A percentile compares a stretch with the other conserved stretches of the same genome.
Conservation (phyloP, 2,797 vertebrate species). For the Amphiprion clarkii region DNA sequence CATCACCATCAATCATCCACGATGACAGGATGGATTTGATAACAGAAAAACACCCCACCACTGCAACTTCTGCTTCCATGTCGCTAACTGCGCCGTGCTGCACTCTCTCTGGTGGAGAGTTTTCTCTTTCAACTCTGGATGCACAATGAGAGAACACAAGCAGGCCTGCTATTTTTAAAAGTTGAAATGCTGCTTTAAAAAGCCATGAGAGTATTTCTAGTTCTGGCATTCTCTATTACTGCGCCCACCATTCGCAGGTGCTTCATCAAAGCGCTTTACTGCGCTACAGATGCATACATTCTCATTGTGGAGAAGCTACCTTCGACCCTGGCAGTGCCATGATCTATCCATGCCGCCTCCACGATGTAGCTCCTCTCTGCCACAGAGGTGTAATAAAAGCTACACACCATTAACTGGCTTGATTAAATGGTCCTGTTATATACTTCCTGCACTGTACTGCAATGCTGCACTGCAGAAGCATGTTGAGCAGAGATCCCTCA, state of each 20-base stretch:
- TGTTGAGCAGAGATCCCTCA: slow-evolving; percentile 62
- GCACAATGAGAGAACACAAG: slow-evolving; percentile 11
- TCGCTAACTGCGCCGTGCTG: background rate
- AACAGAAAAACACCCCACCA: slow-evolving; percentile 31
- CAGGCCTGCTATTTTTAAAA: slow-evolving; percentile 10
- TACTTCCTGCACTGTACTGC: slow-evolving; percentile 37
- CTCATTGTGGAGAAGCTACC: slow-evolving; percentile 10
- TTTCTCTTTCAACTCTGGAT: slow-evolving; percentile 21
- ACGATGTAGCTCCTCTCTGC: slow-evolving; percentile 23
- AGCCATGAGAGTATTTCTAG: slow-evolving; percentile 10
- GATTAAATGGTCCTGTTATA: slow-evolving; percentile 64
- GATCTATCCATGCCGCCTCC: slow-evolving; percentile 12
- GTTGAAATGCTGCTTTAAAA: slow-evolving; percentile 25
- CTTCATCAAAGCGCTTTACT: slow-evolving; percentile 3
- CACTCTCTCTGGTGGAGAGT: background rate
- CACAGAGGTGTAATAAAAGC: slow-evolving; percentile 65
- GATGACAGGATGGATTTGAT: slow-evolving; percentile 46
- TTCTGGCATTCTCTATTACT: background rate
- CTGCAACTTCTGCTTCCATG: slow-evolving; percentile 33
- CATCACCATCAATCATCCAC: slow-evolving; percentile 62
- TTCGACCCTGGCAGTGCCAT: slow-evolving; percentile 20
- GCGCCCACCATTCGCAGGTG: slow-evolving; percentile 1
- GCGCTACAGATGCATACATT: background rate
- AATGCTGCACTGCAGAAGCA: slow-evolving; percentile 46
- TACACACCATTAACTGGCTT: slow-evolving; percentile 66